Base-by-base conservation (phyloP, 1,140 invertebrate genomes). In the Drosophila funebris region DNA sequence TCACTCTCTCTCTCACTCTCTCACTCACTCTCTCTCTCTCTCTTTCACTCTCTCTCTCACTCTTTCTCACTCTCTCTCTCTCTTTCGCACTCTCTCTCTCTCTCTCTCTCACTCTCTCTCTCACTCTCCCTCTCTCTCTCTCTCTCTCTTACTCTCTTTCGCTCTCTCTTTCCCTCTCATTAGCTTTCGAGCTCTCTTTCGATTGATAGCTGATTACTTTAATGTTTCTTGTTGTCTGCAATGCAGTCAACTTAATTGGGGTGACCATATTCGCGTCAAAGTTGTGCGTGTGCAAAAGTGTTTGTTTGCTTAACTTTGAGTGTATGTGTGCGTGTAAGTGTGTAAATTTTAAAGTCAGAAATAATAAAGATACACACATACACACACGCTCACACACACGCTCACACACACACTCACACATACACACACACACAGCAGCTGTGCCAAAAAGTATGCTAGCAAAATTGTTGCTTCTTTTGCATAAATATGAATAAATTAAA, bases 401-500 rank as follows among this genome's bases (percentile, higher is more conserved):
- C n/a, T n/a, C n/a, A 39, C 27, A 37, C 8, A 18, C 24, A 39
- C 29, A 64, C 41, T 14, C 22, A 31, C 11, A 29, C 43, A 46
- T 20, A 74, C 56, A 43, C 48, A 54, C 41, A 44, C 33, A 37
- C n/a, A 18, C 13, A 60, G 73, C 68, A 77, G 80, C 64, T 71
- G 73, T 37, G 24, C 31, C 54, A 60, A 60, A 68, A 73, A 68
- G 70, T 73, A 56, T 73, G 70, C 70, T 66, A 57, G 68, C 50
- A 66, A 71, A 71, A 71, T 71, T 54, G 60, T 61, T 67, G 73
- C 73, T 76, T 77, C 82, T 82, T 87, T 87, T 85, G 81, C 81
- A 85, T 85, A 85, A 85, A 85, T 85, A 85, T 85, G 81, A 85
- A 85, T 85, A 85, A 85, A 85, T 85, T 85, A 85, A 87, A 85